A percentile compares a stretch with the other conserved stretches of the same genome.
These are phyloP conservation scores for Drosophila murphyi DNA, from an alignment of 1,140 invertebrate genomes.

Conservation along the genomic window DNA sequence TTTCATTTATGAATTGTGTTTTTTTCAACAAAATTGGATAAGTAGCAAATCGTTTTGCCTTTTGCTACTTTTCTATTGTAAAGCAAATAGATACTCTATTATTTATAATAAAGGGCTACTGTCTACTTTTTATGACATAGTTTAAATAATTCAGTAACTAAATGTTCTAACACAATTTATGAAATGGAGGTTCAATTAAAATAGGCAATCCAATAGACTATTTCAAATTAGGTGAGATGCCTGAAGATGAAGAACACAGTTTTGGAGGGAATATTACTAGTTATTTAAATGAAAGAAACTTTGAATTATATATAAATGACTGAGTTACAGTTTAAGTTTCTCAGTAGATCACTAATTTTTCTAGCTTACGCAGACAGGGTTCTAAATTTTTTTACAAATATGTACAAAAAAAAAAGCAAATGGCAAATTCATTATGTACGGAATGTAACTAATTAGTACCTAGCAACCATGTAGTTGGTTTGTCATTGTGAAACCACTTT, in stretches of 20 bases:
- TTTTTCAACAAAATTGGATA: conserved; percentile 8
- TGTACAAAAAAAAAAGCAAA: background rate
- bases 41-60: conserved; percentile 1
- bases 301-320: too few relatives aligned
- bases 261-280: too few relatives aligned
- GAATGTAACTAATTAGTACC: background rate
- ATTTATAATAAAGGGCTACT: background rate
- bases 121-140: background rate
- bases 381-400: background rate
- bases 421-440: background rate
- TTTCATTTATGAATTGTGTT: background rate
- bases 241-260: too few relatives aligned
- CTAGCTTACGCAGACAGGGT: background rate
- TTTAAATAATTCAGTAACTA: background rate
- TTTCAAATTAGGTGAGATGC: too few relatives aligned
- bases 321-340: background rate
- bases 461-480: background rate
- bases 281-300: too few relatives aligned
- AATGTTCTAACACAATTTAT: too few relatives aligned
- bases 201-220: too few relatives aligned
- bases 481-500: background rate
- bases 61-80: background rate
- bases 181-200: too few relatives aligned
- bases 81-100: background rate
- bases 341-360: background rate